Evolutionary conservation across 2,797 vertebrate species (phyloP).

Genomic region (Ceryle rudis): DNA sequence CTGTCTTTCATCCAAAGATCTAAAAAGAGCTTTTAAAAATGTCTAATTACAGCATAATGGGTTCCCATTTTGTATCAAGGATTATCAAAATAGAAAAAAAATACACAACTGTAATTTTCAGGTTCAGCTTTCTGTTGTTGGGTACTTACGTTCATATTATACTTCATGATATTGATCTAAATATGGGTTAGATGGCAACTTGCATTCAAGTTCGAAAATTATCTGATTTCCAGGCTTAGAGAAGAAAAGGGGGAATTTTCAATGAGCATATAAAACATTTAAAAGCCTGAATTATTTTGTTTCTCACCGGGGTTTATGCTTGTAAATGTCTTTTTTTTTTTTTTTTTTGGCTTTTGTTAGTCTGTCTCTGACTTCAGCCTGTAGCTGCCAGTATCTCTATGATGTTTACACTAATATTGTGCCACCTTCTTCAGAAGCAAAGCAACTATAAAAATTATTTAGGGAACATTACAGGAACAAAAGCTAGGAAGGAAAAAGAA

Average conservation of each 20-base stretch:
- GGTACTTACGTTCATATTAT: not conserved
- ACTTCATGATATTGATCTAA: not conserved
- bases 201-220: not conserved
- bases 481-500: not conserved
- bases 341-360: not conserved
- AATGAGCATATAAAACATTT: not conserved
- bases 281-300: not conserved
- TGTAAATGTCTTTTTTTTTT: not conserved
- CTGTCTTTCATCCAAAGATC: not conserved
- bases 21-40: constrained; percentile 36
- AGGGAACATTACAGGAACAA: not conserved
- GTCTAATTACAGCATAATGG: not conserved
- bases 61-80: not conserved
- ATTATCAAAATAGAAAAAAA: not conserved
- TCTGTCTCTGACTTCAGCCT: not conserved
- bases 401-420: not conserved
- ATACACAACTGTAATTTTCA: not conserved
- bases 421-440: not conserved
- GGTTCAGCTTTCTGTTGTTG: not conserved
- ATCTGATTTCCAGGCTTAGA: not conserved
- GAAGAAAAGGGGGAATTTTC: not conserved
- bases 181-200: not conserved
- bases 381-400: not conserved
- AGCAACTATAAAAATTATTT: not conserved
- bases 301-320: not conserved